phyloP scores from a whole-genome alignment of 2,113 vertebrate species.

The Crypturellus undulatus region DNA sequence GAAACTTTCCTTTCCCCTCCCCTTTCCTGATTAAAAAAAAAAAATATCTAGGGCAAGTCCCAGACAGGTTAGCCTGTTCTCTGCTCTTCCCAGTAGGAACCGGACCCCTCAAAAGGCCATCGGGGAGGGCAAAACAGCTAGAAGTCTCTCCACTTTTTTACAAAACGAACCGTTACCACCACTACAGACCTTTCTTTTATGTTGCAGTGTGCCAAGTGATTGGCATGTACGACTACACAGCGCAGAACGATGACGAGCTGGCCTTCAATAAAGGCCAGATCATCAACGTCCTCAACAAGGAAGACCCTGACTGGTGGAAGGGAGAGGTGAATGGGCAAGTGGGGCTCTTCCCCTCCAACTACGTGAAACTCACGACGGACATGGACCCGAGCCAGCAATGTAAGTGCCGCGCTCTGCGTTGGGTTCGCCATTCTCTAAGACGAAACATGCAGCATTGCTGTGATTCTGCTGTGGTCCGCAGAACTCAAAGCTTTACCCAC shows the following conservation, averaged over 20 bases:
- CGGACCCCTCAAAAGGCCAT: neutral
- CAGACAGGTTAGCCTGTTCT: neutral
- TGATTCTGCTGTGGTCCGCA: constrained; percentile 74
- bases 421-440: constrained; percentile 8
- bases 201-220: constrained; percentile 96
- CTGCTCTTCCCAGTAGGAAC: neutral
- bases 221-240: constrained; percentile 97
- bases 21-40: neutral
- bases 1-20: neutral
- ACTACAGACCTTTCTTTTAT: constrained; percentile 41
- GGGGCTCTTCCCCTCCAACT: constrained; percentile 98
- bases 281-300: constrained; percentile 95
- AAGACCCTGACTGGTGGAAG: constrained; percentile 99
- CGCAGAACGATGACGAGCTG: constrained; percentile 98
- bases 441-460: constrained; percentile 82
- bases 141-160: neutral
- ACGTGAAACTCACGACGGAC: constrained; percentile 97
- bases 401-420: constrained; percentile 82
- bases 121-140: neutral
- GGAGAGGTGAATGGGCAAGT: constrained; percentile 93
- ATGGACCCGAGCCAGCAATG: constrained; percentile 99
- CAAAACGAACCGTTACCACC: neutral
- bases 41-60: neutral
- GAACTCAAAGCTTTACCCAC: constrained; percentile 65
- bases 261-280: constrained; percentile 97